Percentiles rank a stretch among this genome's conserved stretches.
Conservation (phyloP, 2,113 vertebrate species). For the Brienomyrus brachyistius region DNA sequence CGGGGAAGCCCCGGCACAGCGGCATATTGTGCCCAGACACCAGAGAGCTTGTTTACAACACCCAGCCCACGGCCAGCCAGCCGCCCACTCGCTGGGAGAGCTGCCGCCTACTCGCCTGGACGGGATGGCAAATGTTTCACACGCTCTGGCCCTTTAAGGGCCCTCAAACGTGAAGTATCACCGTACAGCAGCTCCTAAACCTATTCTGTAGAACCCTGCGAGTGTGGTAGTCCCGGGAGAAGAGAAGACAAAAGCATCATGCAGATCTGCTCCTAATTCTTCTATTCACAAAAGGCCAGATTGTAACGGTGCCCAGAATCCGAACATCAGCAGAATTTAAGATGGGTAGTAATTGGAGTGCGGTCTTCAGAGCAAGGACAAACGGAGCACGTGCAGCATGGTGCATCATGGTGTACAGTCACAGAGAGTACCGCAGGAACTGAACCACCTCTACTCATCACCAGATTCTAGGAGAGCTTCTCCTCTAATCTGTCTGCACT, state of each 20-base stretch:
- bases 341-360: background rate
- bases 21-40: slow-evolving; percentile 38
- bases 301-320: background rate
- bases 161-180: background rate
- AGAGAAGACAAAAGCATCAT: background rate
- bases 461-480: background rate
- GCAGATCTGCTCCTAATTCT: background rate
- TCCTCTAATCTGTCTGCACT: background rate
- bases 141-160: background rate
- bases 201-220: background rate
- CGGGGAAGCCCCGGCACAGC: slow-evolving; percentile 22
- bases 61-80: slow-evolving; percentile 29
- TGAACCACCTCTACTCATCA: background rate
- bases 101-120: slow-evolving; percentile 31
- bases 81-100: slow-evolving; percentile 32
- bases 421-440: slow-evolving; percentile 6
- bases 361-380: background rate
- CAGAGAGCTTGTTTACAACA: slow-evolving; percentile 34
- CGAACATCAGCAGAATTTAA: background rate
- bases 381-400: slow-evolving; percentile 40
- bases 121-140: background rate
- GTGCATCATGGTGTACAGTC: slow-evolving; percentile 32
- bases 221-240: background rate
- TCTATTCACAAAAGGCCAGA: background rate
- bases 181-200: background rate